These are phyloP conservation scores for Sylvicapra grimmia DNA, from an alignment of 2,113 vertebrate species.

Conservation along the genomic window DNA sequence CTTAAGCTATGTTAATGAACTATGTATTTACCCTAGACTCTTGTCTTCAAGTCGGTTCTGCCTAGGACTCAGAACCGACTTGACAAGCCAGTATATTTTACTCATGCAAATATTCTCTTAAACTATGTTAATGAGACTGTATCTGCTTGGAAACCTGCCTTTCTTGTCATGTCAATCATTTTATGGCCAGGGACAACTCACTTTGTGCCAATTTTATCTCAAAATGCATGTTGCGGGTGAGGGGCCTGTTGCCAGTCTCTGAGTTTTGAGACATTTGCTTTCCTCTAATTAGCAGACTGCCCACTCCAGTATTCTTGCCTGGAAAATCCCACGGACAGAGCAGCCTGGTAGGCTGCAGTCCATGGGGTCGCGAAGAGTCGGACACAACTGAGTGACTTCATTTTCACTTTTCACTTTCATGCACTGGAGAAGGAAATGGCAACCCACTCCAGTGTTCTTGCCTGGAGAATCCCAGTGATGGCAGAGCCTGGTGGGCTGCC, in stretches of 20 bases:
- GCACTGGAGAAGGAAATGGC: too few relatives aligned
- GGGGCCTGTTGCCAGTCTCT: not conserved
- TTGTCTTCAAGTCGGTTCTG: not conserved
- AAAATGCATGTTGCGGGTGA: not conserved
- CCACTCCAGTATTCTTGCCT: too few relatives aligned
- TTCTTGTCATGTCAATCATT: not conserved
- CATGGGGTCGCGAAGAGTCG: accelerated
- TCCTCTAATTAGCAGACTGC: not conserved
- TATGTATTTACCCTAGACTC: not conserved
- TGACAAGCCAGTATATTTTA: not conserved
- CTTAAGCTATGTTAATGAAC: not conserved
- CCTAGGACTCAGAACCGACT: not conserved
- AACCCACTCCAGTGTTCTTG: too few relatives aligned
- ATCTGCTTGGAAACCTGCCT: not conserved
- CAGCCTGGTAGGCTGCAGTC: too few relatives aligned
- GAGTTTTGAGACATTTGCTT: not conserved
- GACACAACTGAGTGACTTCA: too few relatives aligned
- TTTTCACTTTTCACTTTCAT: too few relatives aligned
- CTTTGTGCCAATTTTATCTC: not conserved
- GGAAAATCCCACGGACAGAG: too few relatives aligned
- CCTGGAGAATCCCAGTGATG: too few relatives aligned
- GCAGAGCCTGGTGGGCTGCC: too few relatives aligned
- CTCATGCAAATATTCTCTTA: not conserved
- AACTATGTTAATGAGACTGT: not conserved
- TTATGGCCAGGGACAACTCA: not conserved